These are phyloP conservation scores for Aphelenchoides avenae DNA, from an alignment of 1,140 invertebrate species.

Conservation along the genomic window DNA sequence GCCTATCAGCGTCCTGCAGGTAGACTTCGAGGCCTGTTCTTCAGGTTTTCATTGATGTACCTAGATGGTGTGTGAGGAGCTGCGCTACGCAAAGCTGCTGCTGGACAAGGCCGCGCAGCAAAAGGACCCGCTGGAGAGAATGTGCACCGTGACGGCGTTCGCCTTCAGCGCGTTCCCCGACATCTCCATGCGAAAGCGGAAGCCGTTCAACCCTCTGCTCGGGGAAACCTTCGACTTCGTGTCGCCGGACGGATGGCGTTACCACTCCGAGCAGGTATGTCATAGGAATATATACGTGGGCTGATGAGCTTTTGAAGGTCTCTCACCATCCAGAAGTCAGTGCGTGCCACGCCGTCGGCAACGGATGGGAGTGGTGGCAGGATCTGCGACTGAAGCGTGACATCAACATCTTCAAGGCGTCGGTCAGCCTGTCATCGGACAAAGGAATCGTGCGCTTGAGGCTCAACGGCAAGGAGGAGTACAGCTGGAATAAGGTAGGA, in stretches of 20 bases:
- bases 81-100: no score
- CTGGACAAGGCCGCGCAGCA: no score
- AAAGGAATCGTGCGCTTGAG: constrained; percentile 19
- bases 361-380: constrained; percentile 85
- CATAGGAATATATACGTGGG: no score
- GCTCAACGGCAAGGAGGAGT: constrained; percentile 24
- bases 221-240: constrained; percentile 93
- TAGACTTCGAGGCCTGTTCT: no score
- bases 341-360: constrained; percentile 79
- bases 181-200: constrained; percentile 65
- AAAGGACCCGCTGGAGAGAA: no score
- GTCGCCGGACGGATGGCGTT: constrained; percentile 85
- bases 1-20: no score
- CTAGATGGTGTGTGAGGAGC: no score
- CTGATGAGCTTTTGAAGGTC: no score
- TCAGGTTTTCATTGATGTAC: no score
- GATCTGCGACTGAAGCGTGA: constrained; percentile 96
- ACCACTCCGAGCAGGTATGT: constrained; percentile 82
- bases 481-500: constrained; percentile 33
- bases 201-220: constrained; percentile 68
- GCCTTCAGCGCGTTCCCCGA: constrained; percentile 90
- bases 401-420: constrained; percentile 63
- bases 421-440: constrained; percentile 5
- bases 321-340: constrained; percentile 92
- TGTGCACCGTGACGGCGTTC: constrained; percentile 93